phyloP scores from a whole-genome alignment of 1,140 invertebrate species.

The Danaus melanippus region DNA sequence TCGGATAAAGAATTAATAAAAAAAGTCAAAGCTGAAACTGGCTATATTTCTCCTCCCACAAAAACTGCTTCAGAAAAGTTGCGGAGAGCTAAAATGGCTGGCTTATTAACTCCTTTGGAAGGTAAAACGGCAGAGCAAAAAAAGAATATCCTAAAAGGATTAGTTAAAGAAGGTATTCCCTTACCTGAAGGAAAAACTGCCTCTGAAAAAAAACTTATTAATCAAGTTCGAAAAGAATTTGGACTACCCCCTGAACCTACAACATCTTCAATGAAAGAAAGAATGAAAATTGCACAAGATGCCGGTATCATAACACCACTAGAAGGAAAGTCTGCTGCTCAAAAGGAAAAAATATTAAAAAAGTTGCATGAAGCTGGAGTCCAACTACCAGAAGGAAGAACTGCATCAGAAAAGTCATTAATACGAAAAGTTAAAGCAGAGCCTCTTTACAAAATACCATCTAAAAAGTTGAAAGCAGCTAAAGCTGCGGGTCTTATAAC shows the following conservation, averaged over 20 bases:
- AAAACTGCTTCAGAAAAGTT: conserved; percentile 15
- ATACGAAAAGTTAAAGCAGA: conserved; percentile 17
- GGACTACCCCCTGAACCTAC: conserved; percentile 25
- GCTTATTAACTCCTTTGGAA: conserved; percentile 20
- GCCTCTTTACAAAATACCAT: too few relatives aligned
- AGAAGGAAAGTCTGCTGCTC: conserved; percentile 20
- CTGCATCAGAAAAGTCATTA: conserved; percentile 23
- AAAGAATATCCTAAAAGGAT: too few relatives aligned
- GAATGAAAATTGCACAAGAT: conserved; percentile 19
- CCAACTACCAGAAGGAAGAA: conserved; percentile 19
- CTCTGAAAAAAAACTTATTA: conserved; percentile 23
- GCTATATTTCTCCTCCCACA: background rate
- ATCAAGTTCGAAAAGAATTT: conserved; percentile 19
- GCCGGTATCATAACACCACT: conserved; percentile 18
- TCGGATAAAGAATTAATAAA: conserved; percentile 15
- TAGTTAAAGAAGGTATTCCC: too few relatives aligned
- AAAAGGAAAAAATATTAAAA: conserved; percentile 24
- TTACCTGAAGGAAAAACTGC: conserved; percentile 1
- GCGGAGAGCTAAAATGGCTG: conserved; percentile 3
- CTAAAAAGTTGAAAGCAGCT: too few relatives aligned
- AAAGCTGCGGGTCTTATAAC: conserved; percentile 18
- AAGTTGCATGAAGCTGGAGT: conserved; percentile 11
- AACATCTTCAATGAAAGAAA: conserved; percentile 12
- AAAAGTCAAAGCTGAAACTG: conserved; percentile 7
- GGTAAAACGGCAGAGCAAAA: conserved; percentile 16